Evolutionary conservation across 2,113 vertebrate genomes (phyloP).

Genomic region (Rutilus rutilus): DNA sequence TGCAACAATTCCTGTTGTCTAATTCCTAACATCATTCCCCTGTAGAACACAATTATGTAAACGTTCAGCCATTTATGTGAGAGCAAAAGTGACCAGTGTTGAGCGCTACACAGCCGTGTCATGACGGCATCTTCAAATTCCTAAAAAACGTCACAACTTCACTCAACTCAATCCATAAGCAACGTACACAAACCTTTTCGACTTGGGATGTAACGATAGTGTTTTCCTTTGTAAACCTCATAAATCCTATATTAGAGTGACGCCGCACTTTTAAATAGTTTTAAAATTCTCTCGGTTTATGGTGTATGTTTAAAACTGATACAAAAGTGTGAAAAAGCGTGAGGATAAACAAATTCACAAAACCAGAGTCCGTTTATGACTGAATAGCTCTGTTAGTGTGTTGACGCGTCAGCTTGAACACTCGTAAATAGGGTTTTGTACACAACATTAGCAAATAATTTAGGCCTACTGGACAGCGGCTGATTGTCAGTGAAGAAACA

Average conservation of each 20-base stretch:
- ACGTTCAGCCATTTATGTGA: background rate
- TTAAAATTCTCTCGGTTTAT: background rate
- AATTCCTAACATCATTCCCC: conserved; percentile 23
- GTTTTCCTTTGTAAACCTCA: conserved; percentile 11
- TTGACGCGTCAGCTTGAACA: background rate
- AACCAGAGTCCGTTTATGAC: background rate
- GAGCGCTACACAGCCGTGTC: background rate
- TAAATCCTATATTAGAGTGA: conserved; percentile 22
- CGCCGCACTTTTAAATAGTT: conserved; percentile 24
- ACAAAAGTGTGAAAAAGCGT: conserved; percentile 27
- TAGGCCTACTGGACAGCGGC: conserved; percentile 50
- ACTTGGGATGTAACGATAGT: background rate
- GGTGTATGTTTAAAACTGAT: conserved; percentile 1
- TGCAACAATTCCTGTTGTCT: conserved; percentile 32
- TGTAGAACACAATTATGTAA: conserved; percentile 11
- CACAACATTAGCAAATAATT: conserved; percentile 17
- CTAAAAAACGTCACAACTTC: background rate
- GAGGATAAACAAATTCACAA: conserved; percentile 1
- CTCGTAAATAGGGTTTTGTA: background rate
- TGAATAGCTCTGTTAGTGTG: background rate
- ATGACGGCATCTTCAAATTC: background rate
- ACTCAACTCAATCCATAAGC: conserved; percentile 10
- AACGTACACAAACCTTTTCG: background rate
- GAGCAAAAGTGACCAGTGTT: conserved; percentile 1
- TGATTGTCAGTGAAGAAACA: conserved; percentile 50